phyloP scores from a whole-genome alignment of 1,140 invertebrate species.

The Akabosia matsudoensis region DNA sequence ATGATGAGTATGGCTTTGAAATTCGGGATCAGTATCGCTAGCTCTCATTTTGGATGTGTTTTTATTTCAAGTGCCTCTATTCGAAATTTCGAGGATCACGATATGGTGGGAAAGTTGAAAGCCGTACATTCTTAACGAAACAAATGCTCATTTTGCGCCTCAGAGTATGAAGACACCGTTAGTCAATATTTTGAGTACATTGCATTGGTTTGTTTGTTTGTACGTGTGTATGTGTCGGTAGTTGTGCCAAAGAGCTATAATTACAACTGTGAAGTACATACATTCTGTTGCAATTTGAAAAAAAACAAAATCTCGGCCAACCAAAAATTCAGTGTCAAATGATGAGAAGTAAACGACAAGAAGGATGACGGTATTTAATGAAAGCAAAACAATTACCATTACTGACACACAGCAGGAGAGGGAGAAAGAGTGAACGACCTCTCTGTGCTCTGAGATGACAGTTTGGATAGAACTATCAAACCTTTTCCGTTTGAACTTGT shows the following conservation, averaged over 20 bases:
- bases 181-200: not conserved
- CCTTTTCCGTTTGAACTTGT: not conserved
- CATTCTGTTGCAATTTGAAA: not conserved
- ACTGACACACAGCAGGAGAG: not conserved
- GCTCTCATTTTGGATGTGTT: not conserved
- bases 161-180: not conserved
- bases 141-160: not conserved
- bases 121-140: not conserved
- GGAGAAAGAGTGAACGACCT: slow-evolving; percentile 4
- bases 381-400: not conserved
- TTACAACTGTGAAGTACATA: not conserved
- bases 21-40: slow-evolving; percentile 14
- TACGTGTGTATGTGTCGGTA: not conserved
- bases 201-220: too few species aligned
- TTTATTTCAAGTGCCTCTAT: not conserved
- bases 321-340: not conserved
- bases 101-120: not conserved
- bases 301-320: not conserved
- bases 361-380: not conserved
- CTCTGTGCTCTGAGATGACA: not conserved
- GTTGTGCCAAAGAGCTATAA: too few species aligned
- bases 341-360: not conserved
- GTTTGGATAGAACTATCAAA: not conserved
- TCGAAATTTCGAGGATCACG: not conserved
- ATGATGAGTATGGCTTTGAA: not conserved